These are phyloP conservation scores for Erebia epiphron DNA, from an alignment of 2,888 invertebrate genomes.

Conservation along the genomic window DNA sequence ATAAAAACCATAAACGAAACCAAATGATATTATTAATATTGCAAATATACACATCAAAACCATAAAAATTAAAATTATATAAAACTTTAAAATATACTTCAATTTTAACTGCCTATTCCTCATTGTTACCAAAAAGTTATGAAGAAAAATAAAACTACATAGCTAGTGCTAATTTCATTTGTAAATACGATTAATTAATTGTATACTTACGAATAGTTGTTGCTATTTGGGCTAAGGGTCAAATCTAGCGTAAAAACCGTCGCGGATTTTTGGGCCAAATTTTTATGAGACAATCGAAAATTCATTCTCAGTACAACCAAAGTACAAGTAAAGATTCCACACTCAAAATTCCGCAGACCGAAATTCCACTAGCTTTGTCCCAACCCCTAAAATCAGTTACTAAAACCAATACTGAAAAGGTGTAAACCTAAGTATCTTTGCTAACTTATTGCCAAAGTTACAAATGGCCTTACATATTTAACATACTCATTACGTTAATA, in stretches of 20 bases:
- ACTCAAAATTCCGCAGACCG: not conserved
- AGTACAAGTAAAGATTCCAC: not conserved
- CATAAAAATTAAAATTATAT: slow-evolving; percentile 23
- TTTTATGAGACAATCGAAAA: too few species aligned
- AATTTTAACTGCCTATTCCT: slow-evolving; percentile 39
- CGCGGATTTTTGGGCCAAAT: not conserved
- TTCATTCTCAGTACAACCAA: too few species aligned
- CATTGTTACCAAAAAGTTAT: slow-evolving; percentile 48
- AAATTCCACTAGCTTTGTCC: not conserved
- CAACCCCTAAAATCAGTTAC: slow-evolving; percentile 59
- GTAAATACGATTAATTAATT: slow-evolving; percentile 68
- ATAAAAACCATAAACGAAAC: slow-evolving; percentile 9
- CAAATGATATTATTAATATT: slow-evolving; percentile 11
- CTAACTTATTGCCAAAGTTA: slow-evolving; percentile 76
- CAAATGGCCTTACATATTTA: slow-evolving; percentile 55
- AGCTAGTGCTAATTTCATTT: slow-evolving; percentile 73
- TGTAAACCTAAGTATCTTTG: slow-evolving; percentile 66
- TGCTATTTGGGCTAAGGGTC: slow-evolving; percentile 38
- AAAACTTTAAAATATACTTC: slow-evolving; percentile 10
- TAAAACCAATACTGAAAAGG: slow-evolving; percentile 78
- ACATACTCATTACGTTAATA: slow-evolving; percentile 39
- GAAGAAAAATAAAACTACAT: slow-evolving; percentile 65
- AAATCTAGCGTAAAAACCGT: not conserved
- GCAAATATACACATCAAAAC: slow-evolving; percentile 30
- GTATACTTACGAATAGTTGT: slow-evolving; percentile 68